Conservation (phyloP, 2,113 vertebrate genomes). For the Willisornis vidua region DNA sequence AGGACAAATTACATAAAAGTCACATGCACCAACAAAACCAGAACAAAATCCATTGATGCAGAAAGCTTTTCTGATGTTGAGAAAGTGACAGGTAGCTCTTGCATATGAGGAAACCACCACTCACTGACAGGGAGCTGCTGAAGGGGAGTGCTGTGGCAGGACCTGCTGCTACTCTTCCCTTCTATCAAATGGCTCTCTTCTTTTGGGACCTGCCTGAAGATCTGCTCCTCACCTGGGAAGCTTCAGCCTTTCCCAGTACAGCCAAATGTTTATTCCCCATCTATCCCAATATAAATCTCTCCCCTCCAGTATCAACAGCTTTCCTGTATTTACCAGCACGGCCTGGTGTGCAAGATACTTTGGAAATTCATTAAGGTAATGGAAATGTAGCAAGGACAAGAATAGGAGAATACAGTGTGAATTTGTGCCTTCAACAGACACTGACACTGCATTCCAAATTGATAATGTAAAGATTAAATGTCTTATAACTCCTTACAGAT, state of each 20-base stretch:
- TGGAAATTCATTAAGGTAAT: not conserved
- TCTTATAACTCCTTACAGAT: not conserved
- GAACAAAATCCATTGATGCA: not conserved
- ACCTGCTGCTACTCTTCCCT: not conserved
- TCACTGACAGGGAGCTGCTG: not conserved
- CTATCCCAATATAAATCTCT: not conserved
- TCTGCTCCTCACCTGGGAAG: not conserved
- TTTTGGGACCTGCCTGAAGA: not conserved
- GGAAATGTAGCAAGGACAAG: not conserved
- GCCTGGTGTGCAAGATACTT: not conserved
- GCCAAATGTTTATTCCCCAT: not conserved
- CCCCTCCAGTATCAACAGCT: not conserved
- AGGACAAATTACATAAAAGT: not conserved
- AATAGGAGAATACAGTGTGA: not conserved
- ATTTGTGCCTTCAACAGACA: not conserved
- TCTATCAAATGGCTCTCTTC: not conserved
- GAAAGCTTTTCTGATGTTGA: not conserved
- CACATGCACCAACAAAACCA: not conserved
- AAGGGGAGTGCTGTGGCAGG: not conserved
- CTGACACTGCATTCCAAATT: not conserved
- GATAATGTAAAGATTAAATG: not conserved
- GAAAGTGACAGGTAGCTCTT: not conserved
- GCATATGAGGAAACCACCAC: not conserved
- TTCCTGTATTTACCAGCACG: not conserved
- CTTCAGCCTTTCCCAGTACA: not conserved